These are phyloP conservation scores for Forbesichthys agassizii DNA, from an alignment of 2,113 vertebrate species.

Conservation along the genomic window DNA sequence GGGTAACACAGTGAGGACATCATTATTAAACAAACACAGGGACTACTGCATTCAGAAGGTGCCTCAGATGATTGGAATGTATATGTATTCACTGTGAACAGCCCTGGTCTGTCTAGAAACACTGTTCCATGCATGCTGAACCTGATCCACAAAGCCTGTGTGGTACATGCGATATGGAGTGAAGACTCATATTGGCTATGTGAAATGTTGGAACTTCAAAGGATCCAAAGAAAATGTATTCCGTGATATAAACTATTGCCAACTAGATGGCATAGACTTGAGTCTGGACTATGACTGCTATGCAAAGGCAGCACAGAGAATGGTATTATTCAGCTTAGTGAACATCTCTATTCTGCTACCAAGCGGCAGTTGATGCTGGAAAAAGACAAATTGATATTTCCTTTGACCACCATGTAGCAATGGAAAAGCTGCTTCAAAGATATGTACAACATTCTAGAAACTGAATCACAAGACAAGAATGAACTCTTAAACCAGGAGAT, in stretches of 20 bases:
- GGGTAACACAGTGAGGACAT: constrained; percentile 58
- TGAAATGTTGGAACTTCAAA: constrained; percentile 63
- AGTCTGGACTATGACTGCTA: constrained; percentile 44
- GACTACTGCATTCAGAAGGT: constrained; percentile 36
- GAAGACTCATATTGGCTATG: constrained; percentile 51
- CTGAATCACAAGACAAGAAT: constrained; percentile 26
- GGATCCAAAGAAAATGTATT: constrained; percentile 59
- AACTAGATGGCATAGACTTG: constrained; percentile 33
- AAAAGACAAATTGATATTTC: constrained; percentile 12
- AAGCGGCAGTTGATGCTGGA: constrained; percentile 17
- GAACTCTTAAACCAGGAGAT: constrained; percentile 8
- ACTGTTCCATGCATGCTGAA: constrained; percentile 53
- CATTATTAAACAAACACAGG: constrained; percentile 57
- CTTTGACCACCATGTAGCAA: constrained; percentile 1
- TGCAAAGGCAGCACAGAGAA: constrained; percentile 7
- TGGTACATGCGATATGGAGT: constrained; percentile 53
- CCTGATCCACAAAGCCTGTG: constrained; percentile 46
- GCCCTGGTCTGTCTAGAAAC: constrained; percentile 57
- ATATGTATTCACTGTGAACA: constrained; percentile 63
- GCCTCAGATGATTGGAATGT: constrained; percentile 21
- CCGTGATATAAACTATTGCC: constrained; percentile 35
- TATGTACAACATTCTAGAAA: constrained; percentile 19
- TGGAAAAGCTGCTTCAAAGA: constrained; percentile 45
- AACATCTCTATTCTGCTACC: constrained; percentile 40
- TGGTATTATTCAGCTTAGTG: constrained; percentile 25